These are phyloP conservation scores for Urocolius indicus DNA, from an alignment of 2,113 vertebrate species.

Conservation along the genomic window DNA sequence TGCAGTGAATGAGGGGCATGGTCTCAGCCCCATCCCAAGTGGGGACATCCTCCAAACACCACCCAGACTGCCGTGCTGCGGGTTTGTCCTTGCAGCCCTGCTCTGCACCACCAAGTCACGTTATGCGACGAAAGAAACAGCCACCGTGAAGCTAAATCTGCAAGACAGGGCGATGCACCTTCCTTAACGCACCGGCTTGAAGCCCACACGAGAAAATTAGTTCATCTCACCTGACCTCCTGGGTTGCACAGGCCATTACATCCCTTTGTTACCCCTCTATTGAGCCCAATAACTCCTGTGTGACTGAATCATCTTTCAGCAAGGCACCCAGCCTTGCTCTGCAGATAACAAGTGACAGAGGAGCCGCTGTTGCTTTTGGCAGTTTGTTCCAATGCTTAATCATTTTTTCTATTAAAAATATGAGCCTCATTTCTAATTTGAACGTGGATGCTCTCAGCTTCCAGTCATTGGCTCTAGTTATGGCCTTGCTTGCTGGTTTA, in stretches of 20 bases:
- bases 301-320: constrained; percentile 54
- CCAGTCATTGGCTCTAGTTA: constrained; percentile 42
- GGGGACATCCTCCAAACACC: fast-evolving
- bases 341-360: constrained; percentile 53
- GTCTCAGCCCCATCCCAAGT: background rate
- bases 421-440: constrained; percentile 57
- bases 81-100: background rate
- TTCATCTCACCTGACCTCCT: constrained; percentile 61
- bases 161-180: background rate
- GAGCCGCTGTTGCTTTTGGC: constrained; percentile 18
- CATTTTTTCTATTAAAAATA: constrained; percentile 71
- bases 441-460: constrained; percentile 23
- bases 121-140: background rate
- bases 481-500: constrained; percentile 39
- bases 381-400: constrained; percentile 59
- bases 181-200: constrained; percentile 28
- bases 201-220: constrained; percentile 45
- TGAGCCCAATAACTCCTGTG: constrained; percentile 49
- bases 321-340: constrained; percentile 47
- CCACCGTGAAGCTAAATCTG: fast-evolving
- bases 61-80: background rate
- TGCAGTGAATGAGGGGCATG: fast-evolving
- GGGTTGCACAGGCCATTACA: constrained; percentile 45
- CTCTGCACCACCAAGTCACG: background rate
- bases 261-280: constrained; percentile 6